Evolutionary conservation across 2,113 vertebrate species (phyloP).

Genomic region (Ochotona curzoniae): DNA sequence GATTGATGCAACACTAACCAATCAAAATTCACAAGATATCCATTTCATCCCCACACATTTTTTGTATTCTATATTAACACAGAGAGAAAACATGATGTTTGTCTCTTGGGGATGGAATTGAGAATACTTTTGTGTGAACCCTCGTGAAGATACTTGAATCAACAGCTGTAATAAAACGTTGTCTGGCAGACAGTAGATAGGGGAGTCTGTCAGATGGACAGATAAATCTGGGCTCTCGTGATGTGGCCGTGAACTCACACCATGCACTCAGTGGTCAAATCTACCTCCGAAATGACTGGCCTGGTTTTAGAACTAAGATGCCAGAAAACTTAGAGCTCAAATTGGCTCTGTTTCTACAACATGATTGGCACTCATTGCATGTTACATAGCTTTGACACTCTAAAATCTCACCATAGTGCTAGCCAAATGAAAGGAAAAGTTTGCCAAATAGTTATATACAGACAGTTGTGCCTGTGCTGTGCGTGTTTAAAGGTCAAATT

Average conservation of each 20-base stretch:
- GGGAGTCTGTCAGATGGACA: not conserved
- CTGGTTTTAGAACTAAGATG: not conserved
- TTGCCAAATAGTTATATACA: slow-evolving; percentile 50
- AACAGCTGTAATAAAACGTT: slow-evolving; percentile 16
- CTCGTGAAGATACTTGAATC: not conserved
- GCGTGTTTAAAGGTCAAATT: slow-evolving; percentile 68
- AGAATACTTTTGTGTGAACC: not conserved
- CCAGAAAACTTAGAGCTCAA: not conserved
- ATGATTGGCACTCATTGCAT: slow-evolving; percentile 33
- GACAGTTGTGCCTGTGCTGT: not conserved
- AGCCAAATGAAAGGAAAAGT: not conserved
- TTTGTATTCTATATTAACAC: too few relatives aligned
- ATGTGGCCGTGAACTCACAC: not conserved
- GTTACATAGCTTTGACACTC: not conserved
- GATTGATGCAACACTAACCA: too few relatives aligned
- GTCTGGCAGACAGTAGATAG: not conserved
- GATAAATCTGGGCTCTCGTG: not conserved
- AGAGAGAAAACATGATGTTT: too few relatives aligned
- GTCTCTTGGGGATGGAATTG: not conserved
- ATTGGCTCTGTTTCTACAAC: not conserved
- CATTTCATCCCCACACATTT: too few relatives aligned
- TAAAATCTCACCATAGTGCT: slow-evolving; percentile 13
- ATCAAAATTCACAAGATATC: too few relatives aligned
- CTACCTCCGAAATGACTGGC: not conserved
- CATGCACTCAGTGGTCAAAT: not conserved